phyloP scores from a whole-genome alignment of 2,888 invertebrate species.

The Cephus pulcher region DNA sequence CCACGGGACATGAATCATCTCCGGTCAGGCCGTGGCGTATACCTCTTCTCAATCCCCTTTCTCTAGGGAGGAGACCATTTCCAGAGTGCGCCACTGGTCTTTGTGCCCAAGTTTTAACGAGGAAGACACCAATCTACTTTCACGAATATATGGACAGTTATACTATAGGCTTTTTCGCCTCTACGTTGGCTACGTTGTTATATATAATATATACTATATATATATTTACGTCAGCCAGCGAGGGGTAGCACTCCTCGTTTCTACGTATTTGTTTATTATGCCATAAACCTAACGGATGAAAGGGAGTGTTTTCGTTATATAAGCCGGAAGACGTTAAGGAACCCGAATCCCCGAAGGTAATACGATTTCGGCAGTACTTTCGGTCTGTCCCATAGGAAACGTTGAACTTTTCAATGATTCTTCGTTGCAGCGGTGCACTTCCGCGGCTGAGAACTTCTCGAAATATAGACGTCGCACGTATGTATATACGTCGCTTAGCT shows the following conservation, averaged over 20 bases:
- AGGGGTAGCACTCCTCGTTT: slow-evolving; percentile 23
- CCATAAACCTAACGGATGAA: slow-evolving; percentile 33
- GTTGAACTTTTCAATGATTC: too few relatives aligned
- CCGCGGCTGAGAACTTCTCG: too few relatives aligned
- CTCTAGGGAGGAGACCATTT: neutral
- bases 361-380: too few relatives aligned
- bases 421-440: too few relatives aligned
- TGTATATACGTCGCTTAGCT: too few relatives aligned
- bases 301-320: too few relatives aligned
- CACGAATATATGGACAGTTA: slow-evolving; percentile 28
- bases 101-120: slow-evolving; percentile 41
- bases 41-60: slow-evolving; percentile 17
- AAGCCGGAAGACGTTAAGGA: too few relatives aligned
- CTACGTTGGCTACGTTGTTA: slow-evolving; percentile 23
- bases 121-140: slow-evolving; percentile 33
- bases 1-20: slow-evolving; percentile 52
- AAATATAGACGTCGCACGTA: too few relatives aligned
- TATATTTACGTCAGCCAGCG: slow-evolving; percentile 6
- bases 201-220: slow-evolving; percentile 20
- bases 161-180: too few relatives aligned
- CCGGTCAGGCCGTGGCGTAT: slow-evolving; percentile 38
- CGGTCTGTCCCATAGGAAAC: too few relatives aligned
- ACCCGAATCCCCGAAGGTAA: too few relatives aligned
- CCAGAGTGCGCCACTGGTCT: slow-evolving; percentile 13
- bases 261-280: slow-evolving; percentile 35